Conservation (phyloP, 2,113 vertebrate species). For the Otocyon megalotis region DNA sequence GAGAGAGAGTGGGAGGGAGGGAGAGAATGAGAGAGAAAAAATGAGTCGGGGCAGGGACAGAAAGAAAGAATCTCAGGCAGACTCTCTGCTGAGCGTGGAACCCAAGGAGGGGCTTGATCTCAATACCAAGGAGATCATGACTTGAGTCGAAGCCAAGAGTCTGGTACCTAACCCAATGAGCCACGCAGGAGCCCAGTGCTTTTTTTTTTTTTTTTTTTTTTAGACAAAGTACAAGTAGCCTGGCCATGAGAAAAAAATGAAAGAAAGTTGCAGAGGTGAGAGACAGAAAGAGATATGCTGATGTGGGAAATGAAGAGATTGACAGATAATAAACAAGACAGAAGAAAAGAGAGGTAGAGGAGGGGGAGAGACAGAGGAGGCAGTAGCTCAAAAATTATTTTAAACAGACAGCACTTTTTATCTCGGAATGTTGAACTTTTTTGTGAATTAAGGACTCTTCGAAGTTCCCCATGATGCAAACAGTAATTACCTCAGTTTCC, state of each 20-base stretch:
- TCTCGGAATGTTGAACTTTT: neutral
- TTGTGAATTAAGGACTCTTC: neutral
- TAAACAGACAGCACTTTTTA: neutral
- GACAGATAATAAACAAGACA: neutral
- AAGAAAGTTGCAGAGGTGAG: neutral
- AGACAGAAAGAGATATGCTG: neutral
- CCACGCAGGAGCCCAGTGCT: neutral
- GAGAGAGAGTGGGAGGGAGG: neutral
- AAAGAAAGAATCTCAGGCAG: neutral
- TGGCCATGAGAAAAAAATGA: neutral
- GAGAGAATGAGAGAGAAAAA: neutral
- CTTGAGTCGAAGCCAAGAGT: neutral
- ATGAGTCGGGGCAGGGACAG: neutral
- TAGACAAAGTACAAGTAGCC: neutral
- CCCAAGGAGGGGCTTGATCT: neutral
- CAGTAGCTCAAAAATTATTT: neutral
- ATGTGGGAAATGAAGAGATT: neutral
- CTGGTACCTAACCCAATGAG: neutral
- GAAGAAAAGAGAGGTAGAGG: neutral
- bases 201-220: neutral
- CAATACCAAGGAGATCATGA: neutral
- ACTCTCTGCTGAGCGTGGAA: neutral
- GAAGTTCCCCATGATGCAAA: neutral
- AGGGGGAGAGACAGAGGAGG: neutral
- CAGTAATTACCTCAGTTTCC: neutral